A percentile compares a stretch with the other conserved stretches of the same genome.
phyloP scores from a whole-genome alignment of 2,113 vertebrate genomes.

The Laterallus jamaicensis region DNA sequence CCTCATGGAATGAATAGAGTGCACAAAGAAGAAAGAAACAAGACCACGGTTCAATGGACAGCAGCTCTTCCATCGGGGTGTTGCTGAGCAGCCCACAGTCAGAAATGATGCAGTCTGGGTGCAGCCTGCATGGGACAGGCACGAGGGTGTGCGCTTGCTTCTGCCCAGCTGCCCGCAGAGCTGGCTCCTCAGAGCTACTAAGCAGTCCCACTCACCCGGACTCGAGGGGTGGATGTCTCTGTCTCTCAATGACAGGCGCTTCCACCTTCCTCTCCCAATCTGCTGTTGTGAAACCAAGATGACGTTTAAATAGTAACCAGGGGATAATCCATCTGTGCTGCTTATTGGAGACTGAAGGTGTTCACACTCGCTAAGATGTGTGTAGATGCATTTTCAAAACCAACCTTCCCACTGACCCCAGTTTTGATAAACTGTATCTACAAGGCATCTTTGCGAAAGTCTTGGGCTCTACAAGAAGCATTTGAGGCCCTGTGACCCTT shows the following conservation, averaged over 20 bases:
- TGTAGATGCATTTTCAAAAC: background rate
- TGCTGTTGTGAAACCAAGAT: background rate
- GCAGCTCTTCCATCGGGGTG: fast-evolving
- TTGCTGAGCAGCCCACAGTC: fast-evolving
- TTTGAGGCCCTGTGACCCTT: fast-evolving
- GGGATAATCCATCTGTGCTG: fast-evolving
- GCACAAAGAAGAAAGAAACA: fast-evolving
- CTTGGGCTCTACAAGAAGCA: background rate
- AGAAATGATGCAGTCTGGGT: fast-evolving
- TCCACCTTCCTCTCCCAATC: background rate
- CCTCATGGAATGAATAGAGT: fast-evolving
- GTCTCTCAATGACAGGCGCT: background rate
- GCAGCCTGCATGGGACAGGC: no score
- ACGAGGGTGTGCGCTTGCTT: no score
- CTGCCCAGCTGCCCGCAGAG: fast-evolving
- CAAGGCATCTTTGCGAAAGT: fast-evolving
- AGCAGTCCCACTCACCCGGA: background rate
- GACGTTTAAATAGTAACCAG: fast-evolving
- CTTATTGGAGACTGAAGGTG: fast-evolving
- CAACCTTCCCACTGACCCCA: fast-evolving
- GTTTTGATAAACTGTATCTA: background rate
- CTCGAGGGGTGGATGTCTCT: background rate
- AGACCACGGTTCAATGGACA: fast-evolving
- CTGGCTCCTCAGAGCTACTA: fast-evolving
- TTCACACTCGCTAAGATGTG: background rate